Evolutionary conservation across 2,888 invertebrate species (phyloP), one percentile per base, ranked within the genome.

Genomic region (Caenorhabditis angaria): DNA sequence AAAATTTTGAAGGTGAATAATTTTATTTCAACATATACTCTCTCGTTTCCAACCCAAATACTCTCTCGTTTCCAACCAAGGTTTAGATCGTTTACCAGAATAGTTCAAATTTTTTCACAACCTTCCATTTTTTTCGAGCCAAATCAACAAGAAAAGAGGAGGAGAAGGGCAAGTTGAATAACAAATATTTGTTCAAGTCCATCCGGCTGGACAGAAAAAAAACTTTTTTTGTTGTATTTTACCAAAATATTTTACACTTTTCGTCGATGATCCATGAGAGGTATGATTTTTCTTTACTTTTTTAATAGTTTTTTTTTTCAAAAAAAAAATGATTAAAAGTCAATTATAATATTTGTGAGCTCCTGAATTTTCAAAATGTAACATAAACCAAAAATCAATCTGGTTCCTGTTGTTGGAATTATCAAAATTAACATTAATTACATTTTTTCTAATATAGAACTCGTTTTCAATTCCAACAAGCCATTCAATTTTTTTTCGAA

Each of bases 171-270:
- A 41, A 41, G 41, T 41, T 41, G 41, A 41, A 41, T 65, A 59
- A 56, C 69, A 70, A 70, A 70, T 70, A 70, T 70, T 70, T 70
- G 69, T 54, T 64, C 64, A 70, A 70, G 69, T 61, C 64, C 64
- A 56, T 32, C 68, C 41, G 41, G 41, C 41, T 41, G 41, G 41
- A 41, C 41, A 41, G 14, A 41, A 41, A 41, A 41, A 41, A 41
- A 8, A 41, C 41, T 41, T 41, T 41, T 41, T 41, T n/a, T n/a
- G n/a, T n/a, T 41, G 41, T 41, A 41, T 12, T 32, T 32, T 32
- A 32, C 32, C 32, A 41, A 41, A 6, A 41, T 12, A 41, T 41
- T 41, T 41, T 18, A 41, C 10, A 32, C 5, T 32, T 32, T 32
- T 32, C 32, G 32, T 41, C 18, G 41, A 41, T 41, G 41, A 18